Conservation (phyloP, 2,113 vertebrate species). For the Pao palembangensis region DNA sequence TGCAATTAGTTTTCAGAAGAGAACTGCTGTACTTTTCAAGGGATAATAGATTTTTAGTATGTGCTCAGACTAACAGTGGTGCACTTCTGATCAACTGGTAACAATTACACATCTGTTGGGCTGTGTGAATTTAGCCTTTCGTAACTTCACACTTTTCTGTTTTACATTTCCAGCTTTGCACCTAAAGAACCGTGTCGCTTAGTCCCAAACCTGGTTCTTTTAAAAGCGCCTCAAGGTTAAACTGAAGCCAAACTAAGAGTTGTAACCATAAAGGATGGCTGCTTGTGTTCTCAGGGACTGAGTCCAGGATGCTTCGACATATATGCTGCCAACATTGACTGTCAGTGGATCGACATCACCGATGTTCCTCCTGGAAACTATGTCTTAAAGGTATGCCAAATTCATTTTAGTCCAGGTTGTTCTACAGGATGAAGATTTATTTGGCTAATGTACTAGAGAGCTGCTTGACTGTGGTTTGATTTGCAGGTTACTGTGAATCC, state of each 20-base stretch:
- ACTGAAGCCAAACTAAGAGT: constrained; percentile 1
- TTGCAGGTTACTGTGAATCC: constrained; percentile 81
- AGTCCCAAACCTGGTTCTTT: constrained; percentile 13
- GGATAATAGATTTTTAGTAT: too few species aligned
- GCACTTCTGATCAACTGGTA: too few species aligned
- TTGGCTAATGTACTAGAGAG: neutral
- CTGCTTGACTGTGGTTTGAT: neutral
- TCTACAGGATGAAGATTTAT: neutral
- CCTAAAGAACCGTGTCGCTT: constrained; percentile 11
- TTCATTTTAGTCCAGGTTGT: neutral
- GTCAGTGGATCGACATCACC: constrained; percentile 87
- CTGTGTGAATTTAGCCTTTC: too few species aligned
- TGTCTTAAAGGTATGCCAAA: constrained; percentile 73
- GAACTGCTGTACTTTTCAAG: too few species aligned
- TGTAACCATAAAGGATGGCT: neutral
- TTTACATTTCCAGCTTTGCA: neutral
- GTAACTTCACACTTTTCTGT: too few species aligned
- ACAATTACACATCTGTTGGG: too few species aligned
- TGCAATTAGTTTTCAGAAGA: too few species aligned
- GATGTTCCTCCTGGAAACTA: constrained; percentile 82
- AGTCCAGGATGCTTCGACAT: constrained; percentile 84
- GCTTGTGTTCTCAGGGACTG: constrained; percentile 71
- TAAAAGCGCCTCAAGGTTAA: constrained; percentile 12
- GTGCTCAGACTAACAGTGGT: too few species aligned
- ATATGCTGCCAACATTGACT: constrained; percentile 84